Base-by-base conservation (phyloP, 2,113 vertebrate species). In the Notiomystis cincta region DNA sequence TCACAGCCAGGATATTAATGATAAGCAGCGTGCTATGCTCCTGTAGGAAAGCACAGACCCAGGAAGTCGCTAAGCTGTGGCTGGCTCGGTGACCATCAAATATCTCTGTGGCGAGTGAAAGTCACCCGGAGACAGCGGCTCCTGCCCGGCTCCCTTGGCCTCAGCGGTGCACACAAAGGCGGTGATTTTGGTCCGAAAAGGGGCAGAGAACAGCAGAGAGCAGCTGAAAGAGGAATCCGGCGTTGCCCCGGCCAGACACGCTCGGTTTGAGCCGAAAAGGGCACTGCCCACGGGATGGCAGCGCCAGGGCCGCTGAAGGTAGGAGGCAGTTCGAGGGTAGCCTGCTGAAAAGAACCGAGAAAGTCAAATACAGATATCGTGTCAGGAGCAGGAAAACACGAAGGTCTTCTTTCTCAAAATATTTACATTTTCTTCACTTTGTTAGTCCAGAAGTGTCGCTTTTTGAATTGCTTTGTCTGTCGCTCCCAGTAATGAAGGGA, bases 211-310 rank as follows among this genome's bases (percentile, higher is more conserved):
- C 72, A 71, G 16, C 62, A 28, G 44, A 75, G 83, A 79, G 83
- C 73, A 76, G 27, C 61, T 79, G 87, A 47, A 91, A 25, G 80
- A 51, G 0, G 4, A 65, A 90, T 27, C 8, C 81, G 21, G 72
- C 2, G 0, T 12, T 93, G 65, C 23, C 65, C 65, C 84, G 15
- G 2, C 53, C 9, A 67, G 89, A 56, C 65, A 53, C 69, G 7
- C 48, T 72, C 2, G 7, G 80, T 95, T 89, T 65, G 61, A 87
- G 76, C 19, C 77, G 95, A 58, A 96, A 96, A 96, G 94, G 94
- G 94, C 93, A 65, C 50, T 93, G 81, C 89, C 78, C 61, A 3
- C 78, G 30, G 9, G 61, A 71, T 60, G 58, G 73, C 69, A 72
- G 89, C 91, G 40, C 56, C 67, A 14, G 16, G 38, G 58, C 94